These are phyloP conservation scores for Gadus macrocephalus DNA, from an alignment of 2,113 vertebrate genomes.

Conservation along the genomic window DNA sequence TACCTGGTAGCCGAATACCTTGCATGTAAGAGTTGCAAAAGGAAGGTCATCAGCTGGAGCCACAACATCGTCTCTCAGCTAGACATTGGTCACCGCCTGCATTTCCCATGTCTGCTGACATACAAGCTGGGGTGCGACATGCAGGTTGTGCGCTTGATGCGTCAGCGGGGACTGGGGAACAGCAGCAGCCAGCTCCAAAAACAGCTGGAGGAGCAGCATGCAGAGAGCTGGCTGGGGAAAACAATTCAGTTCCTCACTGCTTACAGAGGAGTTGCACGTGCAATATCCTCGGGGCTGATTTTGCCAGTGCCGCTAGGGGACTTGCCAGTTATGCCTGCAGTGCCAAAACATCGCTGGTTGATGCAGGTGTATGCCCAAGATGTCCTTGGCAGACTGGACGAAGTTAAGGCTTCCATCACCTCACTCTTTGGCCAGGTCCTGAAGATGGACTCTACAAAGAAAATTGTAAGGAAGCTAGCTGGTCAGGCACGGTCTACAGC, in stretches of 20 bases:
- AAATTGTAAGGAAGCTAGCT: slow-evolving; percentile 17
- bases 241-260: not conserved
- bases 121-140: not conserved
- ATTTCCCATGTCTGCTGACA: not conserved
- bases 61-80: not conserved
- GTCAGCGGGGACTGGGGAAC: not conserved
- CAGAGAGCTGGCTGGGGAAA: not conserved
- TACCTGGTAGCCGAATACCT: not conserved
- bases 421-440: slow-evolving; percentile 21
- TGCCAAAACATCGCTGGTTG: slow-evolving; percentile 14
- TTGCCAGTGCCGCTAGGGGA: not conserved
- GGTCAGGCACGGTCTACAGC: slow-evolving; percentile 12
- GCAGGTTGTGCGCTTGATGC: slow-evolving; percentile 1
- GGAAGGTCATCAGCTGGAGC: not conserved
- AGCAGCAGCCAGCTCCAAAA: slow-evolving; percentile 3
- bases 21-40: not conserved
- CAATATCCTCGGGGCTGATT: not conserved
- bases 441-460: slow-evolving; percentile 28
- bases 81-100: not conserved
- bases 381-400: slow-evolving; percentile 12
- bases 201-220: slow-evolving; percentile 4
- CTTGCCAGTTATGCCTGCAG: not conserved
- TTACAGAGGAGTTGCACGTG: not conserved
- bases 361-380: slow-evolving; percentile 21
- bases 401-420: slow-evolving; percentile 12